phyloP scores from a whole-genome alignment of 2,797 vertebrate species.

The Acanthopagrus latus region DNA sequence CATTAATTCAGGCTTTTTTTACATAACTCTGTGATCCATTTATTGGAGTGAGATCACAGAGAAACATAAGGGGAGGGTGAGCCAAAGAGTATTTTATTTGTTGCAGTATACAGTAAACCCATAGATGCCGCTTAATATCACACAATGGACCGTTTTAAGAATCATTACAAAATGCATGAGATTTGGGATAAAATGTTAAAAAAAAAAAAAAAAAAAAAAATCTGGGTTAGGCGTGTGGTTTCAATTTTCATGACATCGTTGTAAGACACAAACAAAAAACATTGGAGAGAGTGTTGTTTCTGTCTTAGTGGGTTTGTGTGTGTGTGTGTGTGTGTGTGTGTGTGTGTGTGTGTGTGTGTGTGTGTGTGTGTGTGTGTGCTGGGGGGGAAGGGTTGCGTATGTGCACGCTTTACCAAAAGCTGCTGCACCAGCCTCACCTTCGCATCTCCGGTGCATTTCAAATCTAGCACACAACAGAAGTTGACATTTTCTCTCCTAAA shows the following conservation, averaged over 20 bases:
- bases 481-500: conserved; percentile 82
- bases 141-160: background rate
- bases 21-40: too few relatives aligned
- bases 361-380: background rate
- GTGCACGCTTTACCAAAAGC: conserved; percentile 8
- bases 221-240: background rate
- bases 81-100: too few relatives aligned
- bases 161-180: background rate
- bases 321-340: background rate
- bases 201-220: background rate
- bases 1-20: too few relatives aligned
- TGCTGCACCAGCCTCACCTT: conserved; percentile 56
- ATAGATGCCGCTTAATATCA: too few relatives aligned
- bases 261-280: background rate
- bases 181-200: background rate
- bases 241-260: background rate
- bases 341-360: background rate
- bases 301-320: background rate
- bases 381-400: background rate
- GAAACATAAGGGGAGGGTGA: too few relatives aligned
- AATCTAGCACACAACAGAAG: conserved; percentile 71
- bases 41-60: too few relatives aligned
- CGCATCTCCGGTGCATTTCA: conserved; percentile 64
- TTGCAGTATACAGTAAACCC: too few relatives aligned
- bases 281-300: conserved; percentile 1